Evolutionary conservation across 2,888 invertebrate genomes (phyloP), one percentile per base, ranked within the genome.

Genomic region (Pecten maximus): DNA sequence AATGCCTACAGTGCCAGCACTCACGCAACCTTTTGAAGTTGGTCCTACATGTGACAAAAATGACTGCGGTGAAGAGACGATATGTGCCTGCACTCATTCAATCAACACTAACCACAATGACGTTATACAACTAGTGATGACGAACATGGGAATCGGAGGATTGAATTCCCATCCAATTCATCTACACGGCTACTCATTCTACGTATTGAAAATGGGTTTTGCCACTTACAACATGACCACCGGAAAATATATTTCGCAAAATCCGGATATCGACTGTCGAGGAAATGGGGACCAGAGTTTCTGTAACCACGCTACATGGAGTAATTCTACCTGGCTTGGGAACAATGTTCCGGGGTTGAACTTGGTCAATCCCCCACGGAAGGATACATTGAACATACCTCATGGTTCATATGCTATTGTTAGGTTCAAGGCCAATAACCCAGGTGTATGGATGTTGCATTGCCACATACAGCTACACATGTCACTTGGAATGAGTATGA

Each of bases 361-460:
- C 48, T 40, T 92, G 39, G 60, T 54, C 16, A 88, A 88, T 16
- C 92, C 96, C 15, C 94, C 94, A 10, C 93, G 92, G 54, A 94
- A 96, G 74, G 96, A 96, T 91, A 96, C 96, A 0, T 93, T 96
- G 4, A 93, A 95, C 50, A 93, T 96, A 6, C 96, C 96, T 0
- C 94, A 95, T 40, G 96, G 96, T 19, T 96, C 96, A 3, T 96
- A 96, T 91, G 95, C 95, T 40, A 95, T 95, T 0, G 92, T 96
- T 8, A 93, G 96, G 88, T 95, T 96, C 92, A 93, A 94, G 40
- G 96, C 96, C 0, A 91, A 93, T 23, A 96, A 96, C 91, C 96
- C 96, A 89, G 94, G 91, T 35, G 87, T 92, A 35, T 92, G 92
- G 92, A 88, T 92, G 44, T 40, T 92, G 2, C 92, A 92, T 60